Evolutionary conservation across 2,888 invertebrate genomes (phyloP).

Genomic region (Euzophera pinguis): DNA sequence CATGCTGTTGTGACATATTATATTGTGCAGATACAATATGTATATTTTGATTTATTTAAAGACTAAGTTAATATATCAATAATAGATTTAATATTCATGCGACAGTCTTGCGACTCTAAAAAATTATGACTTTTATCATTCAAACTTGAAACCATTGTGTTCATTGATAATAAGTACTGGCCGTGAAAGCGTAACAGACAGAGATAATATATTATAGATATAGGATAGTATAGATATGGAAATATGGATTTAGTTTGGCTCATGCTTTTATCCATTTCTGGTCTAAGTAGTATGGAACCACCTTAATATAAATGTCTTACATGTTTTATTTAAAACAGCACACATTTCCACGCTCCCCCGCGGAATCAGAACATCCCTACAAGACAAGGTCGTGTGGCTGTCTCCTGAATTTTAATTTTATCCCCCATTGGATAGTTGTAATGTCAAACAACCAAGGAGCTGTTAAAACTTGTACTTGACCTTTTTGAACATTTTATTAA

Average conservation of each 20-base stretch:
- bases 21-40: background rate
- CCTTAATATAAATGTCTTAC: conserved; percentile 24
- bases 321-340: conserved; percentile 52
- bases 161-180: no score
- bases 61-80: no score
- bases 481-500: background rate
- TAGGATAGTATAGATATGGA: no score
- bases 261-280: no score
- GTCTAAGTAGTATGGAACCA: background rate
- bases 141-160: no score
- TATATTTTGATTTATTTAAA: background rate
- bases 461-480: background rate
- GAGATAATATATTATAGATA: no score
- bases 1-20: conserved; percentile 38
- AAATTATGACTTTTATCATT: no score
- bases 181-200: no score
- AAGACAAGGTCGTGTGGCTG: conserved; percentile 61
- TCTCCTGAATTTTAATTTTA: conserved; percentile 71
- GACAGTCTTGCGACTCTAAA: no score
- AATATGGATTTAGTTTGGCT: no score
- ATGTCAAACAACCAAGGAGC: conserved; percentile 38
- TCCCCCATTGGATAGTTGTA: conserved; percentile 68
- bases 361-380: conserved; percentile 27
- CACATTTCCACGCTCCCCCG: conserved; percentile 41
- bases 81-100: no score